Percentiles rank a stretch among this genome's conserved stretches.
Conservation (phyloP, 2,888 invertebrate genomes). For the Theodoxus fluviatilis region DNA sequence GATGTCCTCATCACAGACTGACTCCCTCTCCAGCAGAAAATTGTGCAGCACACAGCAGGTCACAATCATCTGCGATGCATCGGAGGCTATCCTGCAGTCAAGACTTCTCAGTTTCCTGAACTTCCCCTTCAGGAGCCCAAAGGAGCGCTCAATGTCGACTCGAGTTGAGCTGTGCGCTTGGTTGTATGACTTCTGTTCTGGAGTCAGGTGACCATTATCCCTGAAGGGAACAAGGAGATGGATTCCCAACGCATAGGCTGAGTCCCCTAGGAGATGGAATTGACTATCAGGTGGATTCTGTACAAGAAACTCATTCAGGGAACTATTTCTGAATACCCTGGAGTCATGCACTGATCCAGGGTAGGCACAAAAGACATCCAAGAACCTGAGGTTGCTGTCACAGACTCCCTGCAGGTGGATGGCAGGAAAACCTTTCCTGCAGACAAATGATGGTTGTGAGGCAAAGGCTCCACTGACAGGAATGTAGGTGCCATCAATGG, state of each 20-base stretch:
- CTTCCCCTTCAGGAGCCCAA: slow-evolving; percentile 31
- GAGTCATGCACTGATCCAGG: slow-evolving; percentile 26
- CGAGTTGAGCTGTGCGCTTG: slow-evolving; percentile 13
- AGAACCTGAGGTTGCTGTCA: neutral
- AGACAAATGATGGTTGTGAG: slow-evolving; percentile 27
- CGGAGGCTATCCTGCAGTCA: neutral
- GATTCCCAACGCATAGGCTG: slow-evolving; percentile 28
- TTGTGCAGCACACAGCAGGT: slow-evolving; percentile 9
- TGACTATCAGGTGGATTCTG: no score
- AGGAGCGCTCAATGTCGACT: slow-evolving; percentile 28
- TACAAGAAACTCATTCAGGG: slow-evolving; percentile 14
- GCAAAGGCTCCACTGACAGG: slow-evolving; percentile 27
- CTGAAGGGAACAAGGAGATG: slow-evolving; percentile 30
- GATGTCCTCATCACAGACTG: neutral
- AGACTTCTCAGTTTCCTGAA: slow-evolving; percentile 22
- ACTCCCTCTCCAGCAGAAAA: neutral
- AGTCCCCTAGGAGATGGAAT: slow-evolving; percentile 30
- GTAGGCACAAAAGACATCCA: slow-evolving; percentile 19
- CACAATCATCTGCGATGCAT: neutral
- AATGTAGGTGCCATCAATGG: slow-evolving; percentile 31
- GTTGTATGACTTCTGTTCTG: slow-evolving; percentile 27
- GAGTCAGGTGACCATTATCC: slow-evolving; percentile 28
- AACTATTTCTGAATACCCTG: slow-evolving; percentile 20
- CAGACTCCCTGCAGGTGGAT: neutral
- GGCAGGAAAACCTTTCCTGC: slow-evolving; percentile 19